A percentile compares a stretch with the other conserved stretches of the same genome.
Conservation (phyloP, 2,888 invertebrate genomes). For the Drosophila peninsularis region DNA sequence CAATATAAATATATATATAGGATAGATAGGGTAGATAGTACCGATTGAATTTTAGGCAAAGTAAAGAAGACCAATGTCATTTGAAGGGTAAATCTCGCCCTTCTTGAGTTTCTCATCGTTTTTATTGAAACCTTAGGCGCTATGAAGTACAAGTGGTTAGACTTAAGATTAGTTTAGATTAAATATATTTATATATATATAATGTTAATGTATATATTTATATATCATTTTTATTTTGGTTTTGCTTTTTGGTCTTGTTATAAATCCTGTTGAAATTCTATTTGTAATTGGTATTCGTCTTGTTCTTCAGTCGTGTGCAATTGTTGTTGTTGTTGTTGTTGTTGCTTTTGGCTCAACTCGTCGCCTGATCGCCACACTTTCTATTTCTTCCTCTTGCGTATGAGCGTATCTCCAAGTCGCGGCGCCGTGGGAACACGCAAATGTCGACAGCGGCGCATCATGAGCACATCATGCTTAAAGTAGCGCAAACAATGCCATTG, state of each 20-base stretch:
- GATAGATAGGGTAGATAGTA: not conserved
- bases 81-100: not conserved
- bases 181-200: not conserved
- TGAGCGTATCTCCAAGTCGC: constrained; percentile 75
- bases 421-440: constrained; percentile 86
- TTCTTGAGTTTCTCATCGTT: constrained; percentile 8
- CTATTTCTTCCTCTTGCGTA: constrained; percentile 72
- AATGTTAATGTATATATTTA: constrained; percentile 10
- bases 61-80: not conserved
- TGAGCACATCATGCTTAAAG: constrained; percentile 88
- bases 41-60: not conserved
- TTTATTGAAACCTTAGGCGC: constrained; percentile 67
- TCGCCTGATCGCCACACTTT: constrained; percentile 22
- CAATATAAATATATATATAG: not conserved
- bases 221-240: constrained; percentile 32
- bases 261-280: constrained; percentile 64
- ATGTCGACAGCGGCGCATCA: constrained; percentile 91
- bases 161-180: constrained; percentile 50
- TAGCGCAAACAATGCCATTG: constrained; percentile 94
- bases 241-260: constrained; percentile 60
- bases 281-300: constrained; percentile 57
- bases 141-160: constrained; percentile 79
- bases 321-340: constrained; percentile 37
- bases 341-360: constrained; percentile 19
- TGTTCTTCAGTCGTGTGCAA: constrained; percentile 69